Conservation (phyloP, 1,140 invertebrate species). For the Parasteatoda tepidariorum region DNA sequence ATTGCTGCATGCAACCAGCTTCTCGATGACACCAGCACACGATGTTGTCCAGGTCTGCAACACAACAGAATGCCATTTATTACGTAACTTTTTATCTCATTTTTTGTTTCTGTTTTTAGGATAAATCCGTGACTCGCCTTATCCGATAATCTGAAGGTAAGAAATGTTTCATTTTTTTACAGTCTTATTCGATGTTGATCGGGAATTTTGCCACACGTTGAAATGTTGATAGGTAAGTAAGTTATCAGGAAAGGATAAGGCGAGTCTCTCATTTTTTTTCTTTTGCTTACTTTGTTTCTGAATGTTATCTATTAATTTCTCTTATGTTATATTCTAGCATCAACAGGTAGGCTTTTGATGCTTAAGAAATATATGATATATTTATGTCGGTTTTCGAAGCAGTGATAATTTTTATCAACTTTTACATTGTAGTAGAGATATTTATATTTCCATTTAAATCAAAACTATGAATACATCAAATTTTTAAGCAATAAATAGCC, state of each 20-base stretch:
- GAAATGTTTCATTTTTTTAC: not conserved
- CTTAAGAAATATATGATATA: too few species aligned
- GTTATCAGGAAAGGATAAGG: not conserved
- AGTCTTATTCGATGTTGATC: not conserved
- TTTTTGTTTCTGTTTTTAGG: not conserved
- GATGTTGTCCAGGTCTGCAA: slow-evolving; percentile 42
- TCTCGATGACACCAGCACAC: slow-evolving; percentile 6
- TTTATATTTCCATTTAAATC: too few species aligned
- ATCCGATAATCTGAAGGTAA: slow-evolving; percentile 8
- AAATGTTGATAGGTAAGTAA: too few species aligned
- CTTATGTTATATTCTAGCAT: not conserved
- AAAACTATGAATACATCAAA: too few species aligned
- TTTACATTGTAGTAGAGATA: too few species aligned
- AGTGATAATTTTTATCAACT: too few species aligned
- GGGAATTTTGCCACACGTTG: not conserved
- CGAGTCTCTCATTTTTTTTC: not conserved
- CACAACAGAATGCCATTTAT: slow-evolving; percentile 15
- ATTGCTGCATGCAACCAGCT: slow-evolving; percentile 9
- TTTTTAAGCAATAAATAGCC: too few species aligned
- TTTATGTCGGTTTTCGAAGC: too few species aligned
- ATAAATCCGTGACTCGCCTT: not conserved
- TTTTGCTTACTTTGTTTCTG: too few species aligned
- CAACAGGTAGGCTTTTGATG: not conserved
- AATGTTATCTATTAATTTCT: not conserved
- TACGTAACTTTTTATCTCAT: not conserved